Evolutionary conservation across 2,797 vertebrate species (phyloP), one percentile per base, ranked within the genome.

Genomic region (Rhadinocentrus ornatus): DNA sequence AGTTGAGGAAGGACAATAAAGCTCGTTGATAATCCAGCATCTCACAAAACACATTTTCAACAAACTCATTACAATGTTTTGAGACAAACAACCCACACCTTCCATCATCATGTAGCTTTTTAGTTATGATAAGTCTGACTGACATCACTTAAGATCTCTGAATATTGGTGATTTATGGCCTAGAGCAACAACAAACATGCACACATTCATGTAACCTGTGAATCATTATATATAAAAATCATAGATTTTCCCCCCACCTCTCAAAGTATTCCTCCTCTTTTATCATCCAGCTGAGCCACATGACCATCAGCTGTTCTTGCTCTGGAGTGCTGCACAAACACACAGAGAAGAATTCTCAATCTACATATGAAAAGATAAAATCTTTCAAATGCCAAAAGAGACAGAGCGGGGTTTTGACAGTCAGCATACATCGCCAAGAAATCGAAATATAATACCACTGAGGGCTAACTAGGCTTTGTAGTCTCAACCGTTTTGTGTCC

Each of bases 261-360:
- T 99, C 98, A 90, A 99, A 99, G 91, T 99, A 99, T 67, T 98
- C 98, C 85, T 99, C 98, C 80, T 99, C 98, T 89, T 99, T 99
- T 91, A 99, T 99, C 98, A 99, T 99, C 98, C 98, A 99, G 44
- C 97, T 99, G 35, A 99, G 95, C 98, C 98, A 99, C 91, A 98
- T 97, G 37, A 99, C 96, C 96, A 98, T 99, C 66, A 99, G 93
- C 35, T 99, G 98, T 73, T 99, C 98, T 86, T 99, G 98, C 69
- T 99, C 97, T 0, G 97, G 97, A 12, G 97, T 99, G 86, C 98
- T 99, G 74, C 1, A 79, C 26, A 59, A 26, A 72, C n/a, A 75
- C 62, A 86, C 11, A 71, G 0, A 71, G 0, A 5, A 74, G 0
- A 35, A 48, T 1, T 52, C 29, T 58, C 11, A 80, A 7, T 58